Evolutionary conservation across 2,888 invertebrate genomes (phyloP).

Genomic region (Stenchaetothrips biformis): DNA sequence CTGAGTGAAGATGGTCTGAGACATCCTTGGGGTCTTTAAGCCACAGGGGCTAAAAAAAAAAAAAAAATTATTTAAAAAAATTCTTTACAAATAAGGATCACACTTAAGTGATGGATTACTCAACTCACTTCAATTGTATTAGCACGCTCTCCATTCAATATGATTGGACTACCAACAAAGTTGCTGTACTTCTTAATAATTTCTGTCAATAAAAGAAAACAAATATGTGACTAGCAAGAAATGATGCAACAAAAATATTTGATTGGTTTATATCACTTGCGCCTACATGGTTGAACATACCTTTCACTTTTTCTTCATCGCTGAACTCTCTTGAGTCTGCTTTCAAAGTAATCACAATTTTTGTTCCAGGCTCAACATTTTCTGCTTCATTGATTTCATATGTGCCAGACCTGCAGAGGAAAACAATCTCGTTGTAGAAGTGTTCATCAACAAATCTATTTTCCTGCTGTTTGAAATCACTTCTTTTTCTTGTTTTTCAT

Average conservation of each 20-base stretch:
- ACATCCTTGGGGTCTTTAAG: conserved; percentile 85
- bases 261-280: conserved; percentile 28
- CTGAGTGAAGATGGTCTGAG: conserved; percentile 77
- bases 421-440: not conserved
- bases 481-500: too few relatives aligned
- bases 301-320: conserved; percentile 76
- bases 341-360: conserved; percentile 86
- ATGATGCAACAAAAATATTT: conserved; percentile 40
- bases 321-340: conserved; percentile 83
- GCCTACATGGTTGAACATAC: conserved; percentile 45
- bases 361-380: conserved; percentile 81
- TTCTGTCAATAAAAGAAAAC: conserved; percentile 46
- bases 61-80: conserved; percentile 28
- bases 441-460: not conserved
- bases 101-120: not conserved
- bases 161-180: conserved; percentile 91
- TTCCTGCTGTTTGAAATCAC: not conserved
- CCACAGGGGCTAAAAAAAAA: conserved; percentile 73
- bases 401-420: conserved; percentile 62
- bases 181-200: conserved; percentile 95
- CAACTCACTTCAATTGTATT: conserved; percentile 72
- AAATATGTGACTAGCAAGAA: too few relatives aligned
- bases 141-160: conserved; percentile 79
- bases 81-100: conserved; percentile 28
- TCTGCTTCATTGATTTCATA: conserved; percentile 86